These are phyloP conservation scores for Heptranchias perlo DNA, from an alignment of 2,113 vertebrate species.

Conservation along the genomic window DNA sequence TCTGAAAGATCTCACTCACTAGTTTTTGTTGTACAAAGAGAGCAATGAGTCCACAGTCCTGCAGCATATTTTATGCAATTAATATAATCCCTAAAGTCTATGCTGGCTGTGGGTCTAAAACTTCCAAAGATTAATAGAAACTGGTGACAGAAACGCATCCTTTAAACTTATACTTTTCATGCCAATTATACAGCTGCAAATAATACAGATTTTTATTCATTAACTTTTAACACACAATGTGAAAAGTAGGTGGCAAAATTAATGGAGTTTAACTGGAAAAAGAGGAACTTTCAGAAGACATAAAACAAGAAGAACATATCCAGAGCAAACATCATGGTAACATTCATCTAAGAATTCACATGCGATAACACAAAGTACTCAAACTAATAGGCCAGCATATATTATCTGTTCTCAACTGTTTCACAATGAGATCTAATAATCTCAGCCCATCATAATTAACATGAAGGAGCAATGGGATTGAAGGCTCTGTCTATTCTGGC, in stretches of 20 bases:
- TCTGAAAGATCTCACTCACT: conserved; percentile 4
- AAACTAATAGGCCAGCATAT: neutral
- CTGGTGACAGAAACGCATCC: neutral
- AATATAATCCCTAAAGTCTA: conserved; percentile 13
- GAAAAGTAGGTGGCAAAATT: conserved; percentile 16
- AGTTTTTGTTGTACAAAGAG: conserved; percentile 11
- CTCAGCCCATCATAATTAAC: conserved; percentile 34
- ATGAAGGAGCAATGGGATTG: conserved; percentile 27
- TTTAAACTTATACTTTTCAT: neutral
- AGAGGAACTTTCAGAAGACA: neutral
- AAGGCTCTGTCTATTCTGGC: neutral
- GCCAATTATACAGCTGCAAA: neutral
- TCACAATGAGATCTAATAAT: conserved; percentile 25
- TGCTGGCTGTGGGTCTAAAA: neutral
- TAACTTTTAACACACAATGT: neutral
- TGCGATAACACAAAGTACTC: neutral
- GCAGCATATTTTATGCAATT: conserved; percentile 25
- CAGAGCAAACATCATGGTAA: neutral
- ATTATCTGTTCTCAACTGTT: neutral
- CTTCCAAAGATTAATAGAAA: neutral
- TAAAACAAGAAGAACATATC: neutral
- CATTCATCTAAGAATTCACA: neutral
- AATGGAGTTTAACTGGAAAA: conserved; percentile 7
- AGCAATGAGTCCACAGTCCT: neutral
- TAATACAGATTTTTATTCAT: neutral